phyloP scores from a whole-genome alignment of 2,113 vertebrate genomes.

The Macrotis lagotis region DNA sequence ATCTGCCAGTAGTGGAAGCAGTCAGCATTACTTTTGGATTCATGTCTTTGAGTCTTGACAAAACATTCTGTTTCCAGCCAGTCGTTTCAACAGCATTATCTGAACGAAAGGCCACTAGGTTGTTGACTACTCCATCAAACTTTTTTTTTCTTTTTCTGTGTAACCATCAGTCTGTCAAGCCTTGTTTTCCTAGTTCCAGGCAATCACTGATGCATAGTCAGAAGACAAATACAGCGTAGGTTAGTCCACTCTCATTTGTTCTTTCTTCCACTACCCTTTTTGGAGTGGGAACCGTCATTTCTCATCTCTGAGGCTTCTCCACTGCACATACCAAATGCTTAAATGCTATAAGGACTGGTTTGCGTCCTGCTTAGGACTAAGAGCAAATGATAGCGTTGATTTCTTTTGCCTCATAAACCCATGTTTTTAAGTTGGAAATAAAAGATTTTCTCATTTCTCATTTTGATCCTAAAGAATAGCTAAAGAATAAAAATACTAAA shows the following conservation, averaged over 20 bases:
- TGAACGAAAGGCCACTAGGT: constrained; percentile 13
- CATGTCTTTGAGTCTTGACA: not conserved
- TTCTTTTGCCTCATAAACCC: constrained; percentile 13
- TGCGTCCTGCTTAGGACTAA: not conserved
- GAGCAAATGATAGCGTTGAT: not conserved
- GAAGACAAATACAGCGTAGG: not conserved
- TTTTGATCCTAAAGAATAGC: constrained; percentile 59
- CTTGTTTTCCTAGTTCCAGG: constrained; percentile 47
- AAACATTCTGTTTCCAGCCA: constrained; percentile 4
- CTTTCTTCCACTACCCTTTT: not conserved
- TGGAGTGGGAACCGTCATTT: constrained; percentile 8
- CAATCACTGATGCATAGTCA: constrained; percentile 33
- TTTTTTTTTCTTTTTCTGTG: not conserved
- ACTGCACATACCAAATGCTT: constrained; percentile 3
- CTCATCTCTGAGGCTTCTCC: not conserved
- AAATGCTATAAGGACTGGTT: not conserved
- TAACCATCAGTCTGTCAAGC: constrained; percentile 47
- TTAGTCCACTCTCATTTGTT: not conserved
- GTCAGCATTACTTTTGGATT: not conserved
- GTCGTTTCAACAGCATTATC: not conserved
- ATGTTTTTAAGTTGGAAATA: not conserved
- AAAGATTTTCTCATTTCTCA: constrained; percentile 10
- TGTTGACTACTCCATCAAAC: constrained; percentile 18
- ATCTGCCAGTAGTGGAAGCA: constrained; percentile 7
- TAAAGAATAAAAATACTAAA: constrained; percentile 54